These are phyloP conservation scores for Callipepla californica DNA, from an alignment of 2,113 vertebrate genomes.

Conservation along the genomic window DNA sequence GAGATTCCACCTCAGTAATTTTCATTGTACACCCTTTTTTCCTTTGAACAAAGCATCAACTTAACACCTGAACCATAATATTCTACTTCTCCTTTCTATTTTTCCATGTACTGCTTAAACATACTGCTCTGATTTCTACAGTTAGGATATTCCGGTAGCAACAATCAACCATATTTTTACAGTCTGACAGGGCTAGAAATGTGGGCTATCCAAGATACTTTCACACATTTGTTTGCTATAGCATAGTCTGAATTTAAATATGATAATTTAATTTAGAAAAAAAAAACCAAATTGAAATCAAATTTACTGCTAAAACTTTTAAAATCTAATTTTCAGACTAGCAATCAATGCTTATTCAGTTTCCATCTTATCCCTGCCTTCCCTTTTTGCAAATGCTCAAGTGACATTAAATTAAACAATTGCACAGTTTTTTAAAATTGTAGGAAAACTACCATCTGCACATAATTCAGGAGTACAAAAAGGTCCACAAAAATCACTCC, in stretches of 20 bases:
- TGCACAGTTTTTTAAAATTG: slow-evolving; percentile 75
- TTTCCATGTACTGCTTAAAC: slow-evolving; percentile 76
- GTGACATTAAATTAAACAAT: slow-evolving; percentile 80
- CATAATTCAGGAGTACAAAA: slow-evolving; percentile 75
- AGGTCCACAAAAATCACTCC: slow-evolving; percentile 71
- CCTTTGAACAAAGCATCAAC: slow-evolving; percentile 28
- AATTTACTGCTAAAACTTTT: slow-evolving; percentile 77
- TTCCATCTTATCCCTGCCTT: slow-evolving; percentile 70
- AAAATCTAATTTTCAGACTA: slow-evolving; percentile 77
- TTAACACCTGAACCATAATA: slow-evolving; percentile 65
- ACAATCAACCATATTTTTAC: slow-evolving; percentile 35
- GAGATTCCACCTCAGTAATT: slow-evolving; percentile 37
- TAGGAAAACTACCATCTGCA: slow-evolving; percentile 76
- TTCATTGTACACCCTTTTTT: background rate
- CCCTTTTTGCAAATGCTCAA: slow-evolving; percentile 77
- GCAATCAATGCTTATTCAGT: slow-evolving; percentile 83
- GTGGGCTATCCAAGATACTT: slow-evolving; percentile 29
- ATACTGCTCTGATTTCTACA: slow-evolving; percentile 44
- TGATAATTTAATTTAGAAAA: slow-evolving; percentile 78
- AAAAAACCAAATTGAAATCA: slow-evolving; percentile 76
- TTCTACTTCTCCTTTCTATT: slow-evolving; percentile 41
- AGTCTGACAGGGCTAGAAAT: slow-evolving; percentile 34
- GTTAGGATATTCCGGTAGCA: slow-evolving; percentile 44
- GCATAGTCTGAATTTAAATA: slow-evolving; percentile 72
- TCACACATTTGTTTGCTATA: slow-evolving; percentile 57